Percentiles rank a stretch among this genome's conserved stretches.
Evolutionary conservation across 2,113 vertebrate genomes (phyloP).

Genomic region (Rhabdomys dilectus): DNA sequence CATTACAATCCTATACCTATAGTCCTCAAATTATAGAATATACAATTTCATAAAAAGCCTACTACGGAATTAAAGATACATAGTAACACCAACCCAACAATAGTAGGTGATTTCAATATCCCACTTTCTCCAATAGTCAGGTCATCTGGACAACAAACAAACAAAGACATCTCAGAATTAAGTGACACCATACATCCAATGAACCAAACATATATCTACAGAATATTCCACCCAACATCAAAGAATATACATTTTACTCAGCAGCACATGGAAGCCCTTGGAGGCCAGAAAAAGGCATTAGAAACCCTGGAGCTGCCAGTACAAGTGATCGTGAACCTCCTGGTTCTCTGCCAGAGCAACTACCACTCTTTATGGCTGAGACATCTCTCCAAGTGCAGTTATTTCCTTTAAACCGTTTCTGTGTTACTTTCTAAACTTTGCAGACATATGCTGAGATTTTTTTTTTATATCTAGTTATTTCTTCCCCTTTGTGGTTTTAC

Average conservation of each 20-base stretch:
- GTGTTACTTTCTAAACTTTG: not conserved
- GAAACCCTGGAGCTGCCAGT: not conserved
- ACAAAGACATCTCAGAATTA: not conserved
- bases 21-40: not conserved
- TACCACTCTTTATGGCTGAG: not conserved
- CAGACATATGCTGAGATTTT: not conserved
- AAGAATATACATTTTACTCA: not conserved
- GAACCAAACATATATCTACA: not conserved
- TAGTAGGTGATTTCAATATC: not conserved
- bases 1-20: too few species aligned
- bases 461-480: constrained; percentile 7
- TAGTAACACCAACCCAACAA: not conserved
- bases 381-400: not conserved
- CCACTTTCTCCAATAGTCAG: not conserved
- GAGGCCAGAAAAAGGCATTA: not conserved
- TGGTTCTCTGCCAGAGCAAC: not conserved
- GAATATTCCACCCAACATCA: not conserved
- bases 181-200: not conserved
- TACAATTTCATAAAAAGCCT: not conserved
- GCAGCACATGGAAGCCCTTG: not conserved
- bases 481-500: constrained; percentile 35
- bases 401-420: not conserved
- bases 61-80: not conserved
- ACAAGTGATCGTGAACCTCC: not conserved
- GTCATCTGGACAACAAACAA: not conserved